Base-by-base conservation (phyloP, 1,140 invertebrate species). In the Elysia chlorotica region DNA sequence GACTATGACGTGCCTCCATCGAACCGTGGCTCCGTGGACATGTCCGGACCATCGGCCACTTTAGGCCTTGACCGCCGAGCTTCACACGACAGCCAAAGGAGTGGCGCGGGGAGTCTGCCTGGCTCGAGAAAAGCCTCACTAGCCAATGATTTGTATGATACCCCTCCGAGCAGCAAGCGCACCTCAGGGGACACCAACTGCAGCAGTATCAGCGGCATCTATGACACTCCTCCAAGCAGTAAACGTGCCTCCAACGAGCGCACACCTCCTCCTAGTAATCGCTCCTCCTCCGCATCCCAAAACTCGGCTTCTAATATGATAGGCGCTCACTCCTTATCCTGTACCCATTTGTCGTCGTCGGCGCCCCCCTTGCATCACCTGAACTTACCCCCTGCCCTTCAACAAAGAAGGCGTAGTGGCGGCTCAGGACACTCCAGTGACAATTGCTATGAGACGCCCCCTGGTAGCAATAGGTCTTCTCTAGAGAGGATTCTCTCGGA, bases 1-100 rank as follows among this genome's bases (percentile, higher is more conserved):
- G 82, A 87, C 53, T 90, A 88, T 82, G 89, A 90, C 83, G 82
- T 89, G 17, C 86, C 88, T 70, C 87, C 88, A 25, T 71, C 81
- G 77, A 71, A 74, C 48, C 78, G 77, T n/a, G 62, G 74, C 57
- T 63, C 74, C 17, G 31, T 67, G 10, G 59, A 68, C n/a, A 71
- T 70, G 35, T 62, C 61, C 17, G 21, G 28, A 14, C 3, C n/a
- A 1, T 17, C 10, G 2, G 33, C 71, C 38, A n/a, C n/a, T n/a
- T n/a, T n/a, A n/a, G 57, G 56, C 48, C 10, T 10, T n/a, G 10
- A 31, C 37, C 38, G 63, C 38, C 63, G 67, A 62, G 57, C 69
- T 38, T 71, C 69, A n/a, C 35, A 48, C n/a, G 69, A 41, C 38
- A n/a, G 33, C 10, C 30, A 25, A 17, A 37, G 38, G 33, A 25